These are phyloP conservation scores for Onychostoma macrolepis DNA, from an alignment of 2,113 vertebrate genomes.

Conservation along the genomic window DNA sequence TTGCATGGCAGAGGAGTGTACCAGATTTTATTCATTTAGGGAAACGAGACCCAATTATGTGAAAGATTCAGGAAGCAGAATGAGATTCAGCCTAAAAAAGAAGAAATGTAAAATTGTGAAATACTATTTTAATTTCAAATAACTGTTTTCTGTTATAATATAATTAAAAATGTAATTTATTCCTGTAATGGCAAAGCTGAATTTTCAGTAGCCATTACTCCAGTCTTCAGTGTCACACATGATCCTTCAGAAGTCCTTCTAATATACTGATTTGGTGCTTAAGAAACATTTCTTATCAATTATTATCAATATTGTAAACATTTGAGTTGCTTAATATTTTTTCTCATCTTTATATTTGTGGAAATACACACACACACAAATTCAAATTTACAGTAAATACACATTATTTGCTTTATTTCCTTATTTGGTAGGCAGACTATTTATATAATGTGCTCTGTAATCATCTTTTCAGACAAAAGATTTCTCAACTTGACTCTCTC, in stretches of 20 bases:
- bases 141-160: not conserved
- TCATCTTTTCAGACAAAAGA: not conserved
- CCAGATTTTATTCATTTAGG: not conserved
- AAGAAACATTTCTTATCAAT: not conserved
- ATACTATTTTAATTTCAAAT: not conserved
- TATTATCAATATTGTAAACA: not conserved
- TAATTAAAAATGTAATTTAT: not conserved
- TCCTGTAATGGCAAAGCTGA: not conserved
- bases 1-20: not conserved
- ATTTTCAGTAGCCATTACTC: not conserved
- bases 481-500: not conserved
- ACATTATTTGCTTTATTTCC: not conserved
- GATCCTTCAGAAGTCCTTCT: not conserved
- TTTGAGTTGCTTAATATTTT: not conserved
- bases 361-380: too few species aligned
- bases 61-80: not conserved
- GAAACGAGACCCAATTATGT: not conserved
- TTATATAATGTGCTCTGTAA: not conserved
- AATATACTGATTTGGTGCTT: not conserved
- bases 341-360: not conserved
- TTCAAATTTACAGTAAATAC: too few species aligned
- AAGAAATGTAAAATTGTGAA: not conserved
- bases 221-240: not conserved
- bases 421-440: not conserved
- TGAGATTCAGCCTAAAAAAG: not conserved